phyloP scores from a whole-genome alignment of 2,888 invertebrate genomes.

The Hydraecia micacea region DNA sequence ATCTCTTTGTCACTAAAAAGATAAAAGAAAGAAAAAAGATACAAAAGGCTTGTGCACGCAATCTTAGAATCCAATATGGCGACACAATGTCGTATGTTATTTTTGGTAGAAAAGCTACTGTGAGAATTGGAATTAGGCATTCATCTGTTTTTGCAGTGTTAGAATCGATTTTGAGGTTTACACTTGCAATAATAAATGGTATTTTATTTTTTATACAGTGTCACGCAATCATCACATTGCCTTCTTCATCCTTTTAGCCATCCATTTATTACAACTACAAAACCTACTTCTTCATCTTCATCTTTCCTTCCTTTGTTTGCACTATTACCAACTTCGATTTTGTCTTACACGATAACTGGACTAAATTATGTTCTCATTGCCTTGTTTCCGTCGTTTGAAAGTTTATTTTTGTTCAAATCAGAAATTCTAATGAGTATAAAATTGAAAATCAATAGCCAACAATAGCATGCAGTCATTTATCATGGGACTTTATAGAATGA shows the following conservation, averaged over 20 bases:
- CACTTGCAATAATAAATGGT: conserved; percentile 49
- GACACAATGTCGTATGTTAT: conserved; percentile 83
- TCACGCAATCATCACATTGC: not conserved
- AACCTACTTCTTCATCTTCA: not conserved
- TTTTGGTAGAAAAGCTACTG: conserved; percentile 82
- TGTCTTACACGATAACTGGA: not conserved
- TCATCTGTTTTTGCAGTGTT: conserved; percentile 64
- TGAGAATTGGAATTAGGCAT: conserved; percentile 74
- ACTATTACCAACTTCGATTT: not conserved
- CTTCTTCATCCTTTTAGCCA: not conserved
- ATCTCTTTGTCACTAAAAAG: conserved; percentile 77
- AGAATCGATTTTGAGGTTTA: conserved; percentile 49
- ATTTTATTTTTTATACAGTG: not conserved
- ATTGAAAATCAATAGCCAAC: not conserved
- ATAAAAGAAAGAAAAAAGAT: conserved; percentile 73
- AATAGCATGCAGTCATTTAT: not conserved
- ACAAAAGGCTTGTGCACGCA: conserved; percentile 85
- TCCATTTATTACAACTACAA: too few relatives aligned
- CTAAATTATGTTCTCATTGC: not conserved
- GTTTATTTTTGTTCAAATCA: not conserved
- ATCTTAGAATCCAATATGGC: conserved; percentile 85
- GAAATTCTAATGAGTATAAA: not conserved
- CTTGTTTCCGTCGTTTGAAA: not conserved
- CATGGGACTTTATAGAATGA: not conserved
- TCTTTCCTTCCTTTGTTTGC: not conserved